Conservation (phyloP, 2,888 invertebrate species). For the Mesoligia furuncula region DNA sequence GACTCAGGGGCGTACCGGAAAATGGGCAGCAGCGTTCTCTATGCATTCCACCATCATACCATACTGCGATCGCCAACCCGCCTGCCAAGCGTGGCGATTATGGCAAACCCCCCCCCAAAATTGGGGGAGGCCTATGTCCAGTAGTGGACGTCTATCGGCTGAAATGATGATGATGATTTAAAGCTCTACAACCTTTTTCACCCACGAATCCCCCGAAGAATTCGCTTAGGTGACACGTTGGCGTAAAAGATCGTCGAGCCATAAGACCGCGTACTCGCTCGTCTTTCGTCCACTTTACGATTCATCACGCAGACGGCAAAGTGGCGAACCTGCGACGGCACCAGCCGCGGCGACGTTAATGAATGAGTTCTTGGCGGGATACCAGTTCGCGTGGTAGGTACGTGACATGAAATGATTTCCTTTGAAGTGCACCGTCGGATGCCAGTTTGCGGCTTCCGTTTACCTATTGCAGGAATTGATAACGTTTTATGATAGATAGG, state of each 20-base stretch:
- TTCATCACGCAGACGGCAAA: conserved; percentile 8
- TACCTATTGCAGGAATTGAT: background rate
- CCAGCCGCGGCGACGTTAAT: conserved; percentile 10
- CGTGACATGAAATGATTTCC: conserved; percentile 30
- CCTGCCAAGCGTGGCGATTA: too few species aligned
- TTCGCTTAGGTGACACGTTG: background rate
- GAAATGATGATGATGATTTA: too few species aligned
- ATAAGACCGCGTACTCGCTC: background rate
- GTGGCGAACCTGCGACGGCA: conserved; percentile 1
- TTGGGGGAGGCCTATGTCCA: too few species aligned
- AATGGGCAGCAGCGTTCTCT: too few species aligned
- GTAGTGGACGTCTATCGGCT: too few species aligned
- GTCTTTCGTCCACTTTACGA: conserved; percentile 11
- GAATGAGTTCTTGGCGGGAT: conserved; percentile 34
- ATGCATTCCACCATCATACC: too few species aligned
- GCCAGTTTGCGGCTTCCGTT: background rate
- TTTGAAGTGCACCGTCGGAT: conserved; percentile 15
- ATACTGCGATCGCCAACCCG: too few species aligned
- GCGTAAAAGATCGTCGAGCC: background rate
- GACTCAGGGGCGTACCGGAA: too few species aligned
- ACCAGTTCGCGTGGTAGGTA: conserved; percentile 7
- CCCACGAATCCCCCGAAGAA: background rate
- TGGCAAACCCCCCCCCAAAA: too few species aligned
- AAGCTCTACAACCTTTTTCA: background rate
- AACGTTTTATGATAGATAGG: background rate